These are phyloP conservation scores for Dinoponera quadriceps DNA, from an alignment of 1,140 invertebrate species.

Conservation along the genomic window DNA sequence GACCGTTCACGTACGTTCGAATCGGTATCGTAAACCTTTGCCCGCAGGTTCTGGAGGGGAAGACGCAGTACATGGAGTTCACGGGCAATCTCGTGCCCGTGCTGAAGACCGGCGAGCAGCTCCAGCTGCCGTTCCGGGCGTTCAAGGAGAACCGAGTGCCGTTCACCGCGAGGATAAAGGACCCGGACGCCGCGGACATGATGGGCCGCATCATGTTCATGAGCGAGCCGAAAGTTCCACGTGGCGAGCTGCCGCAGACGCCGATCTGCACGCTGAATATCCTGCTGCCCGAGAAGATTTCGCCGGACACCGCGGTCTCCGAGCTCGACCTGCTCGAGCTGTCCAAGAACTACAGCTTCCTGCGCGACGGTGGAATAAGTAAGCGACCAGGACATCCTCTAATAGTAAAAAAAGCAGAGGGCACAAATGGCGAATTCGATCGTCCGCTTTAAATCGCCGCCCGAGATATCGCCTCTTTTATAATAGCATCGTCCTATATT, in stretches of 20 bases:
- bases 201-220: constrained; percentile 96
- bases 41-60: constrained; percentile 92
- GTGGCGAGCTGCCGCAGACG: constrained; percentile 93
- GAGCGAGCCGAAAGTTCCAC: constrained; percentile 95
- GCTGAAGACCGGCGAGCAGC: constrained; percentile 96
- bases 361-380: constrained; percentile 87
- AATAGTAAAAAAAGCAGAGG: constrained; percentile 18
- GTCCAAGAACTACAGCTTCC: constrained; percentile 89
- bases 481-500: no score
- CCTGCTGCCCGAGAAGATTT: constrained; percentile 91
- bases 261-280: constrained; percentile 97
- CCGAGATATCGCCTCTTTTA: no score
- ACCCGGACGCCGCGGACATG: constrained; percentile 90
- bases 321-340: constrained; percentile 90
- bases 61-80: constrained; percentile 97
- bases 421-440: constrained; percentile 14
- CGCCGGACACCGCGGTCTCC: constrained; percentile 89
- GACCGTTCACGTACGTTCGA: no score
- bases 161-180: constrained; percentile 94
- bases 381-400: constrained; percentile 69
- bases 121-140: constrained; percentile 93
- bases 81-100: constrained; percentile 98
- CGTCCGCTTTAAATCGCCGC: no score
- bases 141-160: constrained; percentile 98
- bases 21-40: not conserved